Conservation (phyloP, 2,797 vertebrate genomes). For the Macrochelys suwanniensis region DNA sequence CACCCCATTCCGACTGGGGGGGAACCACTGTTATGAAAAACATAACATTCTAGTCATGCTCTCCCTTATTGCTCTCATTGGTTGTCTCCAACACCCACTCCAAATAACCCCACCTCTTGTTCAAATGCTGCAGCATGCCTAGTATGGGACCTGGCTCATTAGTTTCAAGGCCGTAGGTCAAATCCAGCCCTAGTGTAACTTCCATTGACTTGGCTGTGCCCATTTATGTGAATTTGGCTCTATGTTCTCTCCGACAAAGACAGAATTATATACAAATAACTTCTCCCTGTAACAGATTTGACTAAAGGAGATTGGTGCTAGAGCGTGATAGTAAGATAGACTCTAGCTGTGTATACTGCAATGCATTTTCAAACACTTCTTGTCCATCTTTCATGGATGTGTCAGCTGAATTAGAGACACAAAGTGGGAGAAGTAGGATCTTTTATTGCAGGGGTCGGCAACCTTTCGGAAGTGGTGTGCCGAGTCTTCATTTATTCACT, state of each 20-base stretch:
- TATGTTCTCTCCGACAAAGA: background rate
- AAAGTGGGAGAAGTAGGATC: background rate
- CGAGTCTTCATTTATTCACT: no score
- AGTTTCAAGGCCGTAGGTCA: background rate
- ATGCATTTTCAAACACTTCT: background rate
- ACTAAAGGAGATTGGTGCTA: background rate
- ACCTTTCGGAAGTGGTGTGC: no score
- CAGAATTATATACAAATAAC: accelerated
- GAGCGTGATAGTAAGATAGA: background rate
- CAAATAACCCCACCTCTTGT: conserved; percentile 3
- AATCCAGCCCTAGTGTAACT: accelerated
- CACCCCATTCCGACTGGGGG: conserved; percentile 44
- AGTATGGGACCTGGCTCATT: background rate
- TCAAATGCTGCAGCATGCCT: background rate
- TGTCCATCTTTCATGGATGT: background rate
- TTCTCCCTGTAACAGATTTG: background rate
- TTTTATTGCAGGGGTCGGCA: background rate
- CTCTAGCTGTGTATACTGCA: background rate
- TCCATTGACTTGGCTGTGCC: background rate
- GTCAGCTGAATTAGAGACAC: background rate
- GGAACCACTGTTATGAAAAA: conserved; percentile 4
- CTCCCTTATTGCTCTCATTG: conserved; percentile 8
- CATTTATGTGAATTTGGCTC: background rate
- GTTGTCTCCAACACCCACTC: conserved; percentile 3
- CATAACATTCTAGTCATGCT: background rate